These are phyloP conservation scores for Arion vulgaris DNA, from an alignment of 1,140 invertebrate species.

Conservation along the genomic window DNA sequence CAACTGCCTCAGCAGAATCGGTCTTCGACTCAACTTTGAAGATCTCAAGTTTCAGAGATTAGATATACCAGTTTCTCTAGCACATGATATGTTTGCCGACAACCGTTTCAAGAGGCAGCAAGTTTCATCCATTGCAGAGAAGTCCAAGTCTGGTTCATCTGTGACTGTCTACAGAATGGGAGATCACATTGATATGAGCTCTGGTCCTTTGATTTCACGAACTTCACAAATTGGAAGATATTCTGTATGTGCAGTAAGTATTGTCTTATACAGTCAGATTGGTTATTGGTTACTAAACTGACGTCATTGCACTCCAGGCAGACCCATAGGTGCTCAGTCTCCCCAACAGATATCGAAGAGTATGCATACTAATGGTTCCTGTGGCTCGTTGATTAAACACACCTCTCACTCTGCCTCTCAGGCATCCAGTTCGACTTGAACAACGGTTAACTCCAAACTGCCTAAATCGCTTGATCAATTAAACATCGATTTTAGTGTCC, in stretches of 20 bases:
- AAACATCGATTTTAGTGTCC: too few species aligned
- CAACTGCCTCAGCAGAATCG: slow-evolving; percentile 83
- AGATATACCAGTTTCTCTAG: slow-evolving; percentile 81
- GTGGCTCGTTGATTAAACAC: too few species aligned
- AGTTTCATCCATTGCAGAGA: slow-evolving; percentile 84
- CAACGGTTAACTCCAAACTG: too few species aligned
- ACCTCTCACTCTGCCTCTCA: too few species aligned
- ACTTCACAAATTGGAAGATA: slow-evolving; percentile 83
- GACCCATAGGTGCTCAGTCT: too few species aligned
- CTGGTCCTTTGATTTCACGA: slow-evolving; percentile 88
- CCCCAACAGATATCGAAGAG: too few species aligned
- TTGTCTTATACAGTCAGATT: too few species aligned
- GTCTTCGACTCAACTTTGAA: slow-evolving; percentile 76
- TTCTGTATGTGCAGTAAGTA: slow-evolving; percentile 79
- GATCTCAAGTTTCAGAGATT: slow-evolving; percentile 82
- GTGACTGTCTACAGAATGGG: slow-evolving; percentile 87
- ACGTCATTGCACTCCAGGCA: too few species aligned
- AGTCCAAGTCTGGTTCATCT: slow-evolving; percentile 67
- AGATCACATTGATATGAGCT: slow-evolving; percentile 91
- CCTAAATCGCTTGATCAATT: too few species aligned
- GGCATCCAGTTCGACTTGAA: too few species aligned
- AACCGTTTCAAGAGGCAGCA: slow-evolving; percentile 88
- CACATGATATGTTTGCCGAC: slow-evolving; percentile 87
- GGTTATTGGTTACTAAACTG: too few species aligned
- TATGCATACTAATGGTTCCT: too few species aligned